Evolutionary conservation across 2,113 vertebrate genomes (phyloP), one percentile per base, ranked within the genome.

Genomic region (Ramphastos sulfuratus): DNA sequence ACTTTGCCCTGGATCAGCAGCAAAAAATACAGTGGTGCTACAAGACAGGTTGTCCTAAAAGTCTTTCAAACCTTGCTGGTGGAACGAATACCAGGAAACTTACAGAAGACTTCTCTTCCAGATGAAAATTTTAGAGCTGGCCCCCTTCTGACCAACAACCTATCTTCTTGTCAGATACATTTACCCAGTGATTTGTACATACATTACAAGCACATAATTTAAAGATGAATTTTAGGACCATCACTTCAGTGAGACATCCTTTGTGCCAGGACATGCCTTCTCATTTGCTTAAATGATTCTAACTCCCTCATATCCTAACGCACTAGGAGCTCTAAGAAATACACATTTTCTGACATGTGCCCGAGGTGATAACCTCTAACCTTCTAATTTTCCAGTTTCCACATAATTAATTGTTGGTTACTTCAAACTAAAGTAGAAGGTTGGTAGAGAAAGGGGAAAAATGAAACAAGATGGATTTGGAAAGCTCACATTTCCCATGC

Each of bases 341-440:
- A 39, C 52, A 80, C 46, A 37, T 81, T 84, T 89, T 42, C 46
- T 94, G 61, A 39, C 65, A 50, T 59, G 30, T 80, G 67, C 70
- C 69, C 76, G 59, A 95, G 85, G 80, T 94, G 76, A 81, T 89
- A 92, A 58, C 92, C 61, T 93, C 69, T 94, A 91, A 94, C 73
- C 94, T 96, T 96, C 28, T 92, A 87, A 94, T 96, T 95, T 94
- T 96, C 70, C 42, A 12, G 23, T 93, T 92, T 94, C 90, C 92
- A 89, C 76, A 76, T 78, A 95, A 95, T 97, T 94, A 85, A 92
- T 94, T 82, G 72, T 91, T 92, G 84, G 85, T 89, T 94, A 90
- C 71, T 60, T 58, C 13, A 82, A 93, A 91, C 15, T 85, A 96
- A 95, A 95, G 61, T 79, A 79, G 87, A 88, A 82, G 9, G 52